Percentiles rank a stretch among this genome's conserved stretches.
Evolutionary conservation across 2,113 vertebrate species (phyloP).

Genomic region (Spea bombifrons): DNA sequence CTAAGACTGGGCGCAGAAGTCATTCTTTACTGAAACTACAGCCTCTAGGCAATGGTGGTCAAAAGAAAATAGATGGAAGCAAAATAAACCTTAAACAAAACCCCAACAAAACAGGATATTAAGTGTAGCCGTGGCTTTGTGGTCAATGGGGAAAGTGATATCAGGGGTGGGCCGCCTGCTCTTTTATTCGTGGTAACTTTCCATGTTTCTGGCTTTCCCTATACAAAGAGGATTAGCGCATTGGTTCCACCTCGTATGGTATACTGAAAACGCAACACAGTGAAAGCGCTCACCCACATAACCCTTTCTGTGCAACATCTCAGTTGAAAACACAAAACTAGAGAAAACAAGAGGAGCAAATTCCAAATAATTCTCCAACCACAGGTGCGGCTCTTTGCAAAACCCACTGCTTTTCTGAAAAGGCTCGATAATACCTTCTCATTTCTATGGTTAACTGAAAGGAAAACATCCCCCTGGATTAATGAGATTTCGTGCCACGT

Average conservation of each 20-base stretch:
- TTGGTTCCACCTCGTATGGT: conserved; percentile 37
- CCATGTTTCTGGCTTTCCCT: conserved; percentile 31
- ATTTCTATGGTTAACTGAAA: conserved; percentile 32
- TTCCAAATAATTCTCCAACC: conserved; percentile 2
- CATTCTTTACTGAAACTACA: neutral
- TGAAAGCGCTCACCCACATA: conserved; percentile 42
- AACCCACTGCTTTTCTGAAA: conserved; percentile 22
- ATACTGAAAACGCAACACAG: conserved; percentile 37
- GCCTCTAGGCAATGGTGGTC: conserved; percentile 1
- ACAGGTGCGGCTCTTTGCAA: conserved; percentile 26
- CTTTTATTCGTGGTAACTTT: conserved; percentile 30
- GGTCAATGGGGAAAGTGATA: conserved; percentile 22
- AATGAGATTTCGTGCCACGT: conserved; percentile 45
- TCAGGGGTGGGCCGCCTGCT: conserved; percentile 18
- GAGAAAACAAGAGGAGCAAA: conserved; percentile 27
- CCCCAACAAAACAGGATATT: conserved; percentile 1
- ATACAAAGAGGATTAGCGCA: conserved; percentile 33
- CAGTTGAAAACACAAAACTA: conserved; percentile 28
- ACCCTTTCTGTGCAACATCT: conserved; percentile 30
- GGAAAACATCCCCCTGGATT: conserved; percentile 43
- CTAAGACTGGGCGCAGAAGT: neutral
- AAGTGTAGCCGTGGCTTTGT: conserved; percentile 1
- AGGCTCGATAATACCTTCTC: conserved; percentile 23
- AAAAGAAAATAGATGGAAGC: neutral
- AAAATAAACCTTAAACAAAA: neutral